A percentile compares a stretch with the other conserved stretches of the same genome.
These are phyloP conservation scores for Meteorus cinctellus DNA, from an alignment of 2,888 invertebrate species.

Conservation along the genomic window DNA sequence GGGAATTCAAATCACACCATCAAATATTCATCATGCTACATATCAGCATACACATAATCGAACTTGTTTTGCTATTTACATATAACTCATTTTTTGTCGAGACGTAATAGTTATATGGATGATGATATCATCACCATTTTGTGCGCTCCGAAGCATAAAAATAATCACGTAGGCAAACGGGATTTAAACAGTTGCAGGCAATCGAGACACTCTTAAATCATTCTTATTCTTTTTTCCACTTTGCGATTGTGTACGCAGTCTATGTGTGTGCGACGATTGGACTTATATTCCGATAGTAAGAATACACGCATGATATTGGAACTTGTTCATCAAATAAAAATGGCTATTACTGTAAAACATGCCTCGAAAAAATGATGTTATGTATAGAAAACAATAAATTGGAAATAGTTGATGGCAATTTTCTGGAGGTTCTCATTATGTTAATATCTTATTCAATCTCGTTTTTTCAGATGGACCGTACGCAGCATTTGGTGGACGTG, in stretches of 20 bases:
- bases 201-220: conserved; percentile 6
- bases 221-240: conserved; percentile 23
- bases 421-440: not conserved
- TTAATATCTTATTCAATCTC: conserved; percentile 11
- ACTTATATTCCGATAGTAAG: not conserved
- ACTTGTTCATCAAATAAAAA: not conserved
- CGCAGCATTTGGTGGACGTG: conserved; percentile 93
- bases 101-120: conserved; percentile 32
- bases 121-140: conserved; percentile 51
- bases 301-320: not conserved
- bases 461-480: conserved; percentile 88
- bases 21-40: not conserved
- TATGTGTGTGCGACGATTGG: not conserved
- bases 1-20: not conserved
- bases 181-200: conserved; percentile 25
- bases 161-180: conserved; percentile 45
- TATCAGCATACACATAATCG: not conserved
- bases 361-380: not conserved
- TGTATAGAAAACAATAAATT: not conserved
- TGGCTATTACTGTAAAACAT: not conserved
- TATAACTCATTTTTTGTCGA: conserved; percentile 29
- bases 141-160: conserved; percentile 47
- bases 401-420: not conserved
- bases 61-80: conserved; percentile 12
- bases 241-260: not conserved